phyloP scores from a whole-genome alignment of 2,113 vertebrate species.

The Butorides virescens region DNA sequence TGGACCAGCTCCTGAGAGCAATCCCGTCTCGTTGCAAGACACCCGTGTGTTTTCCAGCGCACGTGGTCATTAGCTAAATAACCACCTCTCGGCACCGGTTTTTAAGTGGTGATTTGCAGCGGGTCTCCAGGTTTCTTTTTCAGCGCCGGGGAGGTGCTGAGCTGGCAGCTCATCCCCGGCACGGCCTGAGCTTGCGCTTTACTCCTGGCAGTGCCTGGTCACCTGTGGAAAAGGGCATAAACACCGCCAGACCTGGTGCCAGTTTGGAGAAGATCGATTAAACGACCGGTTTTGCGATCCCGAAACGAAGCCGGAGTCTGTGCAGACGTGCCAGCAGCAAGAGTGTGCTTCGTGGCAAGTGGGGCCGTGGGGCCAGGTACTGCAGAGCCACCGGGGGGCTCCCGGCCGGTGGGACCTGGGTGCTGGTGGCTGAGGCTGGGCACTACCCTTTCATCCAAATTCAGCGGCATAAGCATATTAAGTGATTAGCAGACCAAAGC shows the following conservation, averaged over 20 bases:
- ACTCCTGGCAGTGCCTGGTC: constrained; percentile 86
- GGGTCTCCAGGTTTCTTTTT: background rate
- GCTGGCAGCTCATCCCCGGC: background rate
- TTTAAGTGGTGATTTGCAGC: background rate
- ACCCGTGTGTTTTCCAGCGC: accelerated
- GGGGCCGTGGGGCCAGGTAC: constrained; percentile 96
- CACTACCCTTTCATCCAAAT: background rate
- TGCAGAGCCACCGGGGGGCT: constrained; percentile 12
- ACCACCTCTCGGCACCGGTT: background rate
- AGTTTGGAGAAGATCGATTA: constrained; percentile 89
- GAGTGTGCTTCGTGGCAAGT: constrained; percentile 98
- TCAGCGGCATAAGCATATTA: background rate
- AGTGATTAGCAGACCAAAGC: constrained; percentile 7
- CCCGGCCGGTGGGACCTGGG: background rate
- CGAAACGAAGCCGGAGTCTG: constrained; percentile 84
- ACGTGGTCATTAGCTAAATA: background rate
- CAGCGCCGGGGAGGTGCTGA: background rate
- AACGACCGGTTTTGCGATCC: constrained; percentile 86
- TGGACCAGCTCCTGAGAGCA: background rate
- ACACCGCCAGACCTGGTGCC: constrained; percentile 95
- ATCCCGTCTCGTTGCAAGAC: background rate
- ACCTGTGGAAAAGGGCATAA: constrained; percentile 96
- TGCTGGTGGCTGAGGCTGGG: background rate
- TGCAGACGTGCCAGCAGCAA: constrained; percentile 90
- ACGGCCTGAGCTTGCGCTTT: background rate